Conservation (phyloP, 2,113 vertebrate genomes). For the Agelaius tricolor region DNA sequence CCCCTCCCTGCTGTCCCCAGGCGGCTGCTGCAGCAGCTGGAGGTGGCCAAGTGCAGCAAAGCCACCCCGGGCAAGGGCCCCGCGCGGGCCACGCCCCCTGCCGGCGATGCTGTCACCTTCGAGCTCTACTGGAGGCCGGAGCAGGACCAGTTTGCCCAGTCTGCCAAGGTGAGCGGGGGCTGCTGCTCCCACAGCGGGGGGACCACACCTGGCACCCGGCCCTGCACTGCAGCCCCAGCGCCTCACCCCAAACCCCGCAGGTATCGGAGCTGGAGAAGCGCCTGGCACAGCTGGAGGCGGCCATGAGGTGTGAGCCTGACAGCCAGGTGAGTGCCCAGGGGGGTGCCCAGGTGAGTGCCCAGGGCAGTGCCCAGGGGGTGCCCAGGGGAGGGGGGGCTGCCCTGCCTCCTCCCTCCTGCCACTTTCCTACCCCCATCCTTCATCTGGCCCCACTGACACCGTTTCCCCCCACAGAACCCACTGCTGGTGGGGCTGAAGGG, state of each 20-base stretch:
- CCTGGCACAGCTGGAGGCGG: slow-evolving; percentile 86
- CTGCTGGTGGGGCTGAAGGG: slow-evolving; percentile 87
- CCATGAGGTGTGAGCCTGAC: slow-evolving; percentile 85
- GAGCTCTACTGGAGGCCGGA: slow-evolving; percentile 92
- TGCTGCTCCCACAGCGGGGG: not conserved
- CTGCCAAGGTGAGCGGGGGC: slow-evolving; percentile 81
- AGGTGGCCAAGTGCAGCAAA: slow-evolving; percentile 80
- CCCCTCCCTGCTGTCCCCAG: slow-evolving; percentile 37
- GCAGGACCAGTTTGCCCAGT: slow-evolving; percentile 89
- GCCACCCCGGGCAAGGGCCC: slow-evolving; percentile 51
- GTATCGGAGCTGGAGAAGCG: slow-evolving; percentile 91
- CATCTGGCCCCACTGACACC: not conserved
- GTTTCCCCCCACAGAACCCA: slow-evolving; percentile 80
- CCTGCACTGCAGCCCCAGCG: rapidly evolving
- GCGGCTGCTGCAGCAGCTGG: slow-evolving; percentile 90
- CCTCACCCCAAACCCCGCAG: slow-evolving; percentile 56
- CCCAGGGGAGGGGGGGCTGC: not conserved
- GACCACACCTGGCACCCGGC: rapidly evolving
- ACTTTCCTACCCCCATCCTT: not conserved
- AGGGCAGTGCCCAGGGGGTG: not conserved
- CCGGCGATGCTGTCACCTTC: slow-evolving; percentile 83
- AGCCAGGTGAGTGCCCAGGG: slow-evolving; percentile 79
- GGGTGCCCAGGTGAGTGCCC: too few species aligned
- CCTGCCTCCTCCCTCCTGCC: not conserved
- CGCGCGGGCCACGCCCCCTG: slow-evolving; percentile 38